These are phyloP conservation scores for Neodiprion pinetum DNA, from an alignment of 1,140 invertebrate species.

Conservation along the genomic window DNA sequence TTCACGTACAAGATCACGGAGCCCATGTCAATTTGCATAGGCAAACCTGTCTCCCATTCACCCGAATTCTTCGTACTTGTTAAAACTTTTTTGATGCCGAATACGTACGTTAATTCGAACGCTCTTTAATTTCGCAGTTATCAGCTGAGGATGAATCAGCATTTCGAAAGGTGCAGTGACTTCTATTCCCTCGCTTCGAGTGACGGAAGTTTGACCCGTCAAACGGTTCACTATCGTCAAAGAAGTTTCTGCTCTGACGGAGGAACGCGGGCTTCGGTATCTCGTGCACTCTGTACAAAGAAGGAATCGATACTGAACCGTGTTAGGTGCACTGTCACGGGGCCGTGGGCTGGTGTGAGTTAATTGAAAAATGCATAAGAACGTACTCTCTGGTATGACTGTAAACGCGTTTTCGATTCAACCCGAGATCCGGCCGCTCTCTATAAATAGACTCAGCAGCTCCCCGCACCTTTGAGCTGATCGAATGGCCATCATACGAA, in stretches of 20 bases:
- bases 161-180: too few species aligned
- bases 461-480: neutral
- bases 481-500: neutral
- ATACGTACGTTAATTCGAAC: too few species aligned
- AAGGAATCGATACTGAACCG: neutral
- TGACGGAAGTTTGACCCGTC: too few species aligned
- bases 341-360: neutral
- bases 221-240: neutral
- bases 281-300: neutral
- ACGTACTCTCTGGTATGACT: neutral
- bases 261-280: neutral
- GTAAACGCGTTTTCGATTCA: neutral
- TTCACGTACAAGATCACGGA: neutral
- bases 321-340: neutral
- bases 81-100: neutral
- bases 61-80: neutral
- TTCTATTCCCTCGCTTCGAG: too few species aligned
- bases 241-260: neutral
- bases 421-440: neutral
- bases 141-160: too few species aligned
- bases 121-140: too few species aligned
- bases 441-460: neutral
- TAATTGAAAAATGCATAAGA: conserved; percentile 1
- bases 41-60: neutral
- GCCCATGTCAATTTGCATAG: neutral